Conservation (phyloP, 2,113 vertebrate species). For the Ptilonorhynchus violaceus region DNA sequence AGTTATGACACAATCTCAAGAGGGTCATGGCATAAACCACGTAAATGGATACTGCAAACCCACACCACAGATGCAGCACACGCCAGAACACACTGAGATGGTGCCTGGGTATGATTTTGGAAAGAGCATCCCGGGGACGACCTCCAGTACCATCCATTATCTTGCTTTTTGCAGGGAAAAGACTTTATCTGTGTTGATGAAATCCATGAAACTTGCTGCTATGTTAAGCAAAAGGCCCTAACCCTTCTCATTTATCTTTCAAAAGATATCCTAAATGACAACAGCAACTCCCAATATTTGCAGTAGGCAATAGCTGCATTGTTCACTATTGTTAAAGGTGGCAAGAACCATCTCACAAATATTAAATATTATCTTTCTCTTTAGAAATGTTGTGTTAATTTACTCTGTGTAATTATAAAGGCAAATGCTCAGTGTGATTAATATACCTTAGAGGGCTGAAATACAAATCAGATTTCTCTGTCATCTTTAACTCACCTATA, state of each 20-base stretch:
- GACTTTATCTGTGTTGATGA: not conserved
- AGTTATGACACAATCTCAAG: not conserved
- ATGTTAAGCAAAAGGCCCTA: not conserved
- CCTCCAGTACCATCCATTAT: not conserved
- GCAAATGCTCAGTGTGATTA: not conserved
- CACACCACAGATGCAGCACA: rapidly evolving
- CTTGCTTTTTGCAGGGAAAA: not conserved
- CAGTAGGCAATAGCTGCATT: not conserved
- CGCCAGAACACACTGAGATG: not conserved
- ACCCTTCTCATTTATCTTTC: not conserved
- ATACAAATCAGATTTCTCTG: not conserved
- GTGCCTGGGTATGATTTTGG: not conserved
- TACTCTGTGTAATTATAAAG: not conserved
- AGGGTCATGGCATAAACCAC: not conserved
- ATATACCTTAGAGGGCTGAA: not conserved
- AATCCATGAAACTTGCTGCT: not conserved
- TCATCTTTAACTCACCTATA: not conserved
- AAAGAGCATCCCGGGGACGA: not conserved
- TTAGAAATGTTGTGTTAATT: not conserved
- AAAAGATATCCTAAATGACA: not conserved
- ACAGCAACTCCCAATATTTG: not conserved
- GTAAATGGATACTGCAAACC: not conserved
- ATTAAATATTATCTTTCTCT: not conserved
- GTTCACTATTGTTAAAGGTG: not conserved
- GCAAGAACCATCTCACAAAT: not conserved